Percentiles rank a stretch among this genome's conserved stretches.
Conservation (phyloP, 2,888 invertebrate species). For the Ornithoptera alexandrae region DNA sequence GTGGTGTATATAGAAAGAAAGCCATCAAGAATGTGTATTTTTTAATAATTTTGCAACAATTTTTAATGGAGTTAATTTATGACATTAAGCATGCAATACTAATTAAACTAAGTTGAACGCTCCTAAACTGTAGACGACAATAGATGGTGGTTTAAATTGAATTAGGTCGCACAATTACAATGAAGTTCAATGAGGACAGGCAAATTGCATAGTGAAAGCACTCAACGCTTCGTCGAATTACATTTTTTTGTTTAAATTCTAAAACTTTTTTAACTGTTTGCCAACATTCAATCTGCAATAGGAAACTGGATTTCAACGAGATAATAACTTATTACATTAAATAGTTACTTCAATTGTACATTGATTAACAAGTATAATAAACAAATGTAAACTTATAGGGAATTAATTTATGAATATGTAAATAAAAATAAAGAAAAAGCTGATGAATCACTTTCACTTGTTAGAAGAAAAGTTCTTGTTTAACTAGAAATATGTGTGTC, state of each 20-base stretch:
- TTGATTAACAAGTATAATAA: too few species aligned
- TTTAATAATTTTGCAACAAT: background rate
- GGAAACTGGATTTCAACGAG: background rate
- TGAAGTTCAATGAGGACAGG: slow-evolving; percentile 34
- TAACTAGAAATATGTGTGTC: slow-evolving; percentile 34
- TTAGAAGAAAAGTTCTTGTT: slow-evolving; percentile 35
- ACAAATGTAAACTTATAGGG: background rate
- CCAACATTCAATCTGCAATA: slow-evolving; percentile 39
- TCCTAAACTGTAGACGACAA: background rate
- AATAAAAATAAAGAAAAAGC: slow-evolving; percentile 28
- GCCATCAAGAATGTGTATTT: background rate
- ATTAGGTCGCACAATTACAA: slow-evolving; percentile 29
- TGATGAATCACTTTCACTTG: slow-evolving; percentile 36
- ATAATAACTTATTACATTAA: background rate
- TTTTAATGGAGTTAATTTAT: background rate
- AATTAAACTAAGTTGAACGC: background rate
- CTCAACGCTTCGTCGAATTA: slow-evolving; percentile 61
- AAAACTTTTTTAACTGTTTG: slow-evolving; percentile 49
- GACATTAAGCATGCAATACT: background rate
- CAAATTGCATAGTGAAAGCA: slow-evolving; percentile 67
- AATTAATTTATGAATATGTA: background rate
- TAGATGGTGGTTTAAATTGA: slow-evolving; percentile 1
- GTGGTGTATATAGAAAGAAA: too few species aligned
- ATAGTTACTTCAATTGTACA: too few species aligned
- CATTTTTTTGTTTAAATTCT: slow-evolving; percentile 35